These are phyloP conservation scores for Pseudococcus viburni DNA, from an alignment of 2,888 invertebrate species.

Conservation along the genomic window DNA sequence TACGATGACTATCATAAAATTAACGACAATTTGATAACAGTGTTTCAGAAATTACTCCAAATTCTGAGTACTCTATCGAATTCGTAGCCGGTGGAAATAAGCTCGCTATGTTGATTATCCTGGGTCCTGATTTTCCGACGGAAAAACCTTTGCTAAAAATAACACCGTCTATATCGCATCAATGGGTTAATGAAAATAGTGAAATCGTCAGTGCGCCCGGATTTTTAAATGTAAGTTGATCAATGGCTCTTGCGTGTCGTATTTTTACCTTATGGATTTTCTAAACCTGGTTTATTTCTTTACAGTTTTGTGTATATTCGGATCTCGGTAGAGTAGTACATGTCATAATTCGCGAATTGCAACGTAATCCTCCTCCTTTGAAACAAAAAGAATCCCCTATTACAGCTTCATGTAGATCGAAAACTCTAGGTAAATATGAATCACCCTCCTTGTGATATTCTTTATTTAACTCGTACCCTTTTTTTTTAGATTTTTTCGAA, in stretches of 20 bases:
- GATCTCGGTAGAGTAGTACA: conserved; percentile 86
- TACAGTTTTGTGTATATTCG: conserved; percentile 81
- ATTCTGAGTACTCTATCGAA: conserved; percentile 81
- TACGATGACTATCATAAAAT: neutral
- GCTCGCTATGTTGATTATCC: conserved; percentile 78
- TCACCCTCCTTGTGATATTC: neutral
- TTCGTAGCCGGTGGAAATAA: conserved; percentile 79
- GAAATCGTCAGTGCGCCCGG: conserved; percentile 84
- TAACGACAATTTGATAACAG: conserved; percentile 71
- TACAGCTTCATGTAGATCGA: conserved; percentile 31
- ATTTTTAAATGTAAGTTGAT: conserved; percentile 77
- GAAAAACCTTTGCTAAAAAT: conserved; percentile 82
- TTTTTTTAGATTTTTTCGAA: conserved; percentile 42
- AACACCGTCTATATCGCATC: conserved; percentile 79
- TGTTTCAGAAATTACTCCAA: conserved; percentile 81
- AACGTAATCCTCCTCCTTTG: conserved; percentile 76
- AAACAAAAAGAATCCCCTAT: conserved; percentile 60
- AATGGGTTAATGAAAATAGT: conserved; percentile 81
- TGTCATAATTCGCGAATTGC: conserved; percentile 84
- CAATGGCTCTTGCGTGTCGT: neutral
- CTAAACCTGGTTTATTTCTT: conserved; percentile 49
- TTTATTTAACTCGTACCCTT: no score
- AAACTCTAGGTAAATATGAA: conserved; percentile 24
- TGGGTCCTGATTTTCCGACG: conserved; percentile 82
- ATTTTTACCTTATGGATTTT: neutral